Conservation (phyloP, 2,113 vertebrate species). For the Piaya cayana region DNA sequence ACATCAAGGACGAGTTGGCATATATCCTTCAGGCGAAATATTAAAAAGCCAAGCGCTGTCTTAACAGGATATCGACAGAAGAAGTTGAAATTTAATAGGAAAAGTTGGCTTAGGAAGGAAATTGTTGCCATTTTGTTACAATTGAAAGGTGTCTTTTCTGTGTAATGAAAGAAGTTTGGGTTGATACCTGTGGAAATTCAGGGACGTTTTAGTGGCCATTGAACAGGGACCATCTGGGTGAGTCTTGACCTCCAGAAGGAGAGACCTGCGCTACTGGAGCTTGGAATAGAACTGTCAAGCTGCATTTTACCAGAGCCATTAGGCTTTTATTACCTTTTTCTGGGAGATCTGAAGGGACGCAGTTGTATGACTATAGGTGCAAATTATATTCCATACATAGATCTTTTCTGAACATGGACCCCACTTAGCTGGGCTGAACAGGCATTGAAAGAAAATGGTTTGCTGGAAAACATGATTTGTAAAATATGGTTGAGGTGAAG, state of each 20-base stretch:
- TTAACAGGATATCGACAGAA: slow-evolving; percentile 67
- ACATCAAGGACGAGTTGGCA: slow-evolving; percentile 77
- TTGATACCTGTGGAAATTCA: neutral
- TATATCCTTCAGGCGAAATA: slow-evolving; percentile 72
- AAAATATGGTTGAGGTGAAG: neutral
- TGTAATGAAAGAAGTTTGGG: neutral
- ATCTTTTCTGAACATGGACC: neutral
- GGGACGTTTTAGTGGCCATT: neutral
- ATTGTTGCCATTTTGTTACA: neutral
- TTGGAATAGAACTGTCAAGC: neutral
- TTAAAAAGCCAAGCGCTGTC: slow-evolving; percentile 73
- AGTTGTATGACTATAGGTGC: neutral
- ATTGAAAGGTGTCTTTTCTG: neutral
- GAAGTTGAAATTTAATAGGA: slow-evolving; percentile 35
- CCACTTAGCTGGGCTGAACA: neutral
- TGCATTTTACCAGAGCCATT: neutral
- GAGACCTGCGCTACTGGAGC: neutral
- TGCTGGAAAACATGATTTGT: neutral
- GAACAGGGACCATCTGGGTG: neutral
- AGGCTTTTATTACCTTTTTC: neutral
- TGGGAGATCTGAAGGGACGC: neutral
- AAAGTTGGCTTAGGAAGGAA: slow-evolving; percentile 25
- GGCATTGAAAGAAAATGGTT: neutral
- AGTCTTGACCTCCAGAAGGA: neutral
- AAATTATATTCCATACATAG: neutral